phyloP scores from a whole-genome alignment of 2,113 vertebrate genomes.

The Mormyrus lacerda region DNA sequence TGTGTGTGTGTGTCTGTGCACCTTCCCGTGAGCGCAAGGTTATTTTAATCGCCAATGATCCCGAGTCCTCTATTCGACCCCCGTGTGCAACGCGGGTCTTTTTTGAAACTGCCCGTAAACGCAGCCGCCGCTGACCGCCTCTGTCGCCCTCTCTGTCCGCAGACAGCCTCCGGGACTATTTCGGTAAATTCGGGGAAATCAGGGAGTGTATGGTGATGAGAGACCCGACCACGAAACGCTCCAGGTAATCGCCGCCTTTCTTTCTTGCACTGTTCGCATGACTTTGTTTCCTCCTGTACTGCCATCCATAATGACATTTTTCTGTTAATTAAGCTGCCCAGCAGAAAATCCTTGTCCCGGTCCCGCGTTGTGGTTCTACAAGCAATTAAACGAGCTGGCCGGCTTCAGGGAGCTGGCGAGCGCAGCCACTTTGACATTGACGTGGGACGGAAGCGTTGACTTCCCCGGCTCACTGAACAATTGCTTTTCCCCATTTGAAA shows the following conservation, averaged over 20 bases:
- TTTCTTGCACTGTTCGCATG: conserved; percentile 17
- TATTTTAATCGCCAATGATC: conserved; percentile 69
- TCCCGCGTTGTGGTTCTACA: conserved; percentile 52
- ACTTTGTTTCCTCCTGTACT: conserved; percentile 33
- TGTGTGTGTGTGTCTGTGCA: conserved; percentile 39
- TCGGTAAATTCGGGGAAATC: conserved; percentile 99
- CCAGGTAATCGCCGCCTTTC: conserved; percentile 70
- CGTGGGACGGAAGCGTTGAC: conserved; percentile 58
- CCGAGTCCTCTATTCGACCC: conserved; percentile 87
- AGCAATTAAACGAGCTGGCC: conserved; percentile 53
- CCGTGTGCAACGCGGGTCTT: conserved; percentile 66
- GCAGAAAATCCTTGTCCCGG: conserved; percentile 7
- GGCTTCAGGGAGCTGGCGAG: conserved; percentile 55
- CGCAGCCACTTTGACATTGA: conserved; percentile 68
- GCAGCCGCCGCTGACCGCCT: not conserved
- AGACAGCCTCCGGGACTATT: conserved; percentile 99
- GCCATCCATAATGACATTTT: not conserved
- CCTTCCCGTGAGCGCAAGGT: conserved; percentile 59
- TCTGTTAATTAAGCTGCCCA: not conserved
- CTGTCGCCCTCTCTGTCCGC: conserved; percentile 47
- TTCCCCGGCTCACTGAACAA: conserved; percentile 35
- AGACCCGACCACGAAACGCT: conserved; percentile 96
- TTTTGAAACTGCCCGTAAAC: conserved; percentile 33
- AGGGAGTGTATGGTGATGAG: conserved; percentile 99
- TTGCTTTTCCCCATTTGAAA: not conserved